Conservation (phyloP, 2,113 vertebrate species). For the Tauraco erythrolophus region DNA sequence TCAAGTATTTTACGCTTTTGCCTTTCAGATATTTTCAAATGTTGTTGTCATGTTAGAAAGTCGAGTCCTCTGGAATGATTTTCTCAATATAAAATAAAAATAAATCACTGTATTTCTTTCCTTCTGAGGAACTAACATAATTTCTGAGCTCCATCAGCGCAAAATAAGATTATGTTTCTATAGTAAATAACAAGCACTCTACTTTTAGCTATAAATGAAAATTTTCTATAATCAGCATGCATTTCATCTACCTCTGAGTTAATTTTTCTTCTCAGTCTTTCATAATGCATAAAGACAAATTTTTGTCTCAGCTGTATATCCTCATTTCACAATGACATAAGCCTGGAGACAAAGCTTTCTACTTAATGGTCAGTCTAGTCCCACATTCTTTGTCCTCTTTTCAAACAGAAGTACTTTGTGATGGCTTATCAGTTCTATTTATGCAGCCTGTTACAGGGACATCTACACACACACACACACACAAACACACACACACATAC, state of each 20-base stretch:
- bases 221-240: not conserved
- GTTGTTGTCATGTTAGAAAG: not conserved
- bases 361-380: not conserved
- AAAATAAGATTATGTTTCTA: not conserved
- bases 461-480: not conserved
- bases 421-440: not conserved
- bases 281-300: not conserved
- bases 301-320: not conserved
- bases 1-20: not conserved
- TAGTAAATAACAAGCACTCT: not conserved
- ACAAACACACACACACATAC: not conserved
- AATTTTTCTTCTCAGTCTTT: not conserved
- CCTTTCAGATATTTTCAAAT: not conserved
- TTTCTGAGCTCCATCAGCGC: not conserved
- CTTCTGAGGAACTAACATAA: not conserved
- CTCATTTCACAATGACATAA: not conserved
- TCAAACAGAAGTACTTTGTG: constrained; percentile 30
- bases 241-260: not conserved
- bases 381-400: not conserved
- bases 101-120: not conserved
- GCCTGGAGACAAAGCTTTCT: not conserved
- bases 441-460: not conserved
- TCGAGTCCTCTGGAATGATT: not conserved
- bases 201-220: not conserved
- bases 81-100: not conserved